Percentiles rank a stretch among this genome's conserved stretches.
These are phyloP conservation scores for Gavia stellata DNA, from an alignment of 2,113 vertebrate genomes.

Conservation along the genomic window DNA sequence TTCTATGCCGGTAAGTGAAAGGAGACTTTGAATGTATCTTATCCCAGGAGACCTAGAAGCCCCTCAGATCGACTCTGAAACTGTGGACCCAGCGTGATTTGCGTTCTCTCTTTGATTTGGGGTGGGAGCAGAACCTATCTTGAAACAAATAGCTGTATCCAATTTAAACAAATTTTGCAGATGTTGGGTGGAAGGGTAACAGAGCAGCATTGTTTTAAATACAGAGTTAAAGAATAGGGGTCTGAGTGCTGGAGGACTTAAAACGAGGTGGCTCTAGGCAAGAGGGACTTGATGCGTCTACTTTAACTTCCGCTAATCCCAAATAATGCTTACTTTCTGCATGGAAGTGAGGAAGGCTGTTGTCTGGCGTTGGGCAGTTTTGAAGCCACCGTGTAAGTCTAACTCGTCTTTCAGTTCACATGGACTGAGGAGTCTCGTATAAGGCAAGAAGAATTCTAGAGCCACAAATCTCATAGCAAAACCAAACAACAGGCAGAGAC, in stretches of 20 bases:
- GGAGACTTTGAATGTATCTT: accelerated
- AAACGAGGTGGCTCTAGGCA: background rate
- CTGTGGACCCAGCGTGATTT: background rate
- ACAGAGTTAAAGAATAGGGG: background rate
- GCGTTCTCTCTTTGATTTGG: background rate
- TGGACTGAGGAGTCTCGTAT: background rate
- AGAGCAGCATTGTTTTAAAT: background rate
- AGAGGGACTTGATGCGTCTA: background rate
- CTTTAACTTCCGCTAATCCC: background rate
- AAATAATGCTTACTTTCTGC: background rate
- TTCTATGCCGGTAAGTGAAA: slow-evolving; percentile 88
- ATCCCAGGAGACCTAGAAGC: background rate
- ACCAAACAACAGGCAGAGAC: background rate
- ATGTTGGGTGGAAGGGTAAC: background rate
- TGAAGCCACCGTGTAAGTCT: background rate
- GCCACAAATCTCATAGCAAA: background rate
- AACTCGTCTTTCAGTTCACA: background rate
- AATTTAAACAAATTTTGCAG: too few relatives aligned
- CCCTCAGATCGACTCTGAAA: accelerated
- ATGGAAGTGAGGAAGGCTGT: background rate
- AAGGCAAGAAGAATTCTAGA: background rate
- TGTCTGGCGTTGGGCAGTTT: background rate
- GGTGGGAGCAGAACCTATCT: background rate
- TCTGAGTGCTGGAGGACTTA: background rate
- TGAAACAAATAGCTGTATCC: background rate